These are phyloP conservation scores for Atethmia centrago DNA, from an alignment of 2,888 invertebrate genomes.

Conservation along the genomic window DNA sequence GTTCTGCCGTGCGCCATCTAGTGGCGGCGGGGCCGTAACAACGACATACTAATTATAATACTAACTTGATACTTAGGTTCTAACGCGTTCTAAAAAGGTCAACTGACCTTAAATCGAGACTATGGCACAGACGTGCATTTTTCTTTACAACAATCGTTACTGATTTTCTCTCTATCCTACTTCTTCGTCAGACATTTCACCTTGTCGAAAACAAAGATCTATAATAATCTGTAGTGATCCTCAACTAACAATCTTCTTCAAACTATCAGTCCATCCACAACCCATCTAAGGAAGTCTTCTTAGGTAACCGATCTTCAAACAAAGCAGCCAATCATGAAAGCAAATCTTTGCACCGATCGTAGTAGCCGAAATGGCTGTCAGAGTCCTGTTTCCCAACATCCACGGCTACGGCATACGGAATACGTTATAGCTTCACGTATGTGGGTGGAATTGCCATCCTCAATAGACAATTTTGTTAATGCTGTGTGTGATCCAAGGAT, in stretches of 20 bases:
- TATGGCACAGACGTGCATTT: not conserved
- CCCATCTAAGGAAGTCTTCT: constrained; percentile 11
- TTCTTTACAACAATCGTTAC: no score
- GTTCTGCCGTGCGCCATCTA: no score
- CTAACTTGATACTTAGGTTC: not conserved
- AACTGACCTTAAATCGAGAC: not conserved
- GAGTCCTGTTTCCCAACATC: constrained; percentile 54
- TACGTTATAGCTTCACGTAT: constrained; percentile 48
- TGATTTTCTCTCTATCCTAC: no score
- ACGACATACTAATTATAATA: not conserved
- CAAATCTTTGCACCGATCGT: constrained; percentile 45
- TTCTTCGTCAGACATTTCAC: not conserved
- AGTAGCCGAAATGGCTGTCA: constrained; percentile 51
- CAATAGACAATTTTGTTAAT: constrained; percentile 46
- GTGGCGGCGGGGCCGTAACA: no score
- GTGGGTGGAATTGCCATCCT: constrained; percentile 55
- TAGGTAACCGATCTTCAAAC: constrained; percentile 28
- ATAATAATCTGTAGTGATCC: no score
- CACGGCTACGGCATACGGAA: constrained; percentile 57
- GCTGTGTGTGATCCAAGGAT: not conserved
- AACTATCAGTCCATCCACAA: not conserved
- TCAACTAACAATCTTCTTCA: constrained; percentile 2
- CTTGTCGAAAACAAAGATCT: not conserved
- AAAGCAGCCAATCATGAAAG: constrained; percentile 39
- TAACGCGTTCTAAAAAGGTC: not conserved